phyloP scores from a whole-genome alignment of 2,888 invertebrate genomes.

The Bibio marci region DNA sequence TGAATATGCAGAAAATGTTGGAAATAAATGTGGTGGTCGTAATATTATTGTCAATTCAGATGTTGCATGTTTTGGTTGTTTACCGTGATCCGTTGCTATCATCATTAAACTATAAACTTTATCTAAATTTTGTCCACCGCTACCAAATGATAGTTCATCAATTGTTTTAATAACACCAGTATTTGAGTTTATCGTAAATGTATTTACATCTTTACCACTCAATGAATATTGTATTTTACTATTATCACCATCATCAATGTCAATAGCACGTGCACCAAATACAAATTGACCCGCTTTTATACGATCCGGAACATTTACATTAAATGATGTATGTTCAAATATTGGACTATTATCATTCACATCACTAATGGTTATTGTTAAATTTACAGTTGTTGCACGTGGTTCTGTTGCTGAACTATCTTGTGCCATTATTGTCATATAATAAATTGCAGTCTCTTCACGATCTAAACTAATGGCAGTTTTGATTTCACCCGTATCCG shows the following conservation, averaged over 20 bases:
- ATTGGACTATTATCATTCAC: slow-evolving; percentile 73
- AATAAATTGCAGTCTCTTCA: slow-evolving; percentile 59
- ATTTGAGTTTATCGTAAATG: slow-evolving; percentile 59
- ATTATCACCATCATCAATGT: slow-evolving; percentile 67
- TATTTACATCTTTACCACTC: slow-evolving; percentile 56
- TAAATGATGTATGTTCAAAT: slow-evolving; percentile 57
- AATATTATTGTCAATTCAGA: slow-evolving; percentile 62
- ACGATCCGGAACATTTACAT: slow-evolving; percentile 66
- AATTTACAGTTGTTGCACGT: slow-evolving; percentile 62
- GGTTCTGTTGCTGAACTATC: slow-evolving; percentile 79
- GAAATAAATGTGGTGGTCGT: slow-evolving; percentile 61
- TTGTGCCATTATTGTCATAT: slow-evolving; percentile 70
- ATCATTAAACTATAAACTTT: slow-evolving; percentile 54
- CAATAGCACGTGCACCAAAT: slow-evolving; percentile 74
- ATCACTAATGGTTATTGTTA: slow-evolving; percentile 63
- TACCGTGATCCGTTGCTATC: slow-evolving; percentile 67
- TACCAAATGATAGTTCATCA: slow-evolving; percentile 40
- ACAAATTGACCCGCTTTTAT: slow-evolving; percentile 71
- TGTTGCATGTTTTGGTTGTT: slow-evolving; percentile 46
- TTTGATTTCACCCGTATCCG: slow-evolving; percentile 59
- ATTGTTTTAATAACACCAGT: slow-evolving; percentile 78
- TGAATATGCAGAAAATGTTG: slow-evolving; percentile 48
- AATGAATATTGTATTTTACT: slow-evolving; percentile 65
- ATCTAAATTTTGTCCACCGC: slow-evolving; percentile 30
- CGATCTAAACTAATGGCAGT: slow-evolving; percentile 59